These are phyloP conservation scores for Morone saxatilis DNA, from an alignment of 2,113 vertebrate species.

Conservation along the genomic window DNA sequence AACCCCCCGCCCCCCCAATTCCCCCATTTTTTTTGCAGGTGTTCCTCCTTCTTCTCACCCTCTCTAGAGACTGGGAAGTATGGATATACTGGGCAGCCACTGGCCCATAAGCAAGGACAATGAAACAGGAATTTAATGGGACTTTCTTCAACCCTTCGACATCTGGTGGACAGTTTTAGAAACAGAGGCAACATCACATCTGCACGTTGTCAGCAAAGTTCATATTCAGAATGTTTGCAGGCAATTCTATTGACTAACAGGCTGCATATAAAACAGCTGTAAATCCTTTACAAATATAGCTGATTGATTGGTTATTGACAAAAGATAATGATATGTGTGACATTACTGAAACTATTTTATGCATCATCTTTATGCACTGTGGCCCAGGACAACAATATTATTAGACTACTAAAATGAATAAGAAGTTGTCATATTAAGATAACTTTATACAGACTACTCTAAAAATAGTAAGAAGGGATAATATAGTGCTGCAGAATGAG, in stretches of 20 bases:
- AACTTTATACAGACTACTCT: background rate
- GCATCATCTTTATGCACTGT: background rate
- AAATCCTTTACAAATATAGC: background rate
- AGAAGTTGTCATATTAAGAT: background rate
- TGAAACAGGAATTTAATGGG: slow-evolving; percentile 62
- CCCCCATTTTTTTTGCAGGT: slow-evolving; percentile 48
- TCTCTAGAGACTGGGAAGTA: slow-evolving; percentile 35
- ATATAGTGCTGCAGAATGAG: too few relatives aligned
- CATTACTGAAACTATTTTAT: background rate
- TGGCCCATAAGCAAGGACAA: slow-evolving; percentile 55
- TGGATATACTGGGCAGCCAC: slow-evolving; percentile 43
- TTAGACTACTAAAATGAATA: background rate
- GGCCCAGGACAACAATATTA: background rate
- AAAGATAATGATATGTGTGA: background rate
- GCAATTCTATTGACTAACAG: background rate
- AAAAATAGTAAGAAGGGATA: background rate
- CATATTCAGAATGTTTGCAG: slow-evolving; percentile 4
- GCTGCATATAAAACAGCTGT: background rate
- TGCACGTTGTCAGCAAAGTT: slow-evolving; percentile 18
- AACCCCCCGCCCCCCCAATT: slow-evolving; percentile 13
- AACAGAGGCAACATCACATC: slow-evolving; percentile 23
- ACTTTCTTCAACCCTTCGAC: slow-evolving; percentile 39
- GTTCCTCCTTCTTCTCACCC: slow-evolving; percentile 26
- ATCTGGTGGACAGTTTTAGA: slow-evolving; percentile 57
- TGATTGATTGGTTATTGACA: background rate